These are phyloP conservation scores for Chelonus insularis DNA, from an alignment of 1,140 invertebrate species.

Conservation along the genomic window DNA sequence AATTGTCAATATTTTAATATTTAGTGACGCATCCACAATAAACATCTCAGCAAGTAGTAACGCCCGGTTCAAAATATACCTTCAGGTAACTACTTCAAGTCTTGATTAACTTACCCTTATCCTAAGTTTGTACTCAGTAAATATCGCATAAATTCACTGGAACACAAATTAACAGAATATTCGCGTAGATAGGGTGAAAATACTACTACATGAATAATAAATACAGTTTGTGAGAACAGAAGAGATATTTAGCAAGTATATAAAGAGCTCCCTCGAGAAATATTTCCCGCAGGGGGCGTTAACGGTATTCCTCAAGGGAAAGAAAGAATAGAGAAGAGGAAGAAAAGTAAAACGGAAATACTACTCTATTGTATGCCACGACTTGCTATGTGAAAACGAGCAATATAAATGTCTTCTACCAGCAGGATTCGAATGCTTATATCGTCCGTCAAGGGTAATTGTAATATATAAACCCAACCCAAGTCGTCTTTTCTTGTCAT, in stretches of 20 bases:
- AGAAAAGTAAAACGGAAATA: not conserved
- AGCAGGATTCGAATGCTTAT: not conserved
- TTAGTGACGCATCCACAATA: no score
- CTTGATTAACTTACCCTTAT: not conserved
- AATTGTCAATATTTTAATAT: no score
- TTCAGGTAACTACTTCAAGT: no score
- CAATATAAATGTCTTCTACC: not conserved
- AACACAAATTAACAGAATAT: not conserved
- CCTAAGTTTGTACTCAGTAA: not conserved
- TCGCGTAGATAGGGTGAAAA: not conserved
- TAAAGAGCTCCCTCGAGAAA: not conserved
- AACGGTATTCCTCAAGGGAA: not conserved
- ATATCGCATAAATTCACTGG: not conserved
- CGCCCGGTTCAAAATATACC: no score
- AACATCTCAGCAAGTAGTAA: no score
- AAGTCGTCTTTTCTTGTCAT: constrained; percentile 6
- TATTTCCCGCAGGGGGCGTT: constrained; percentile 1
- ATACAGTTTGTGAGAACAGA: not conserved
- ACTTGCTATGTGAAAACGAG: not conserved
- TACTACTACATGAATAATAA: not conserved
- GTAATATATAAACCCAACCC: constrained; percentile 16
- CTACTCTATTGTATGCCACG: no score
- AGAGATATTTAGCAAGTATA: not conserved
- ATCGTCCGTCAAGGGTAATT: constrained; percentile 14
- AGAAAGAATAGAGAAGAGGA: not conserved